These are phyloP conservation scores for Bombyx mori DNA, from an alignment of 1,140 invertebrate species.

Conservation along the genomic window ASM3026992v2 NC_085107.1:7363001-7363500, in stretches of 20 bases:
- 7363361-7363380: too few relatives aligned
- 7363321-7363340: too few relatives aligned
- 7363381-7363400: too few relatives aligned
- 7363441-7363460: too few relatives aligned
- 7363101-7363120: constrained; percentile 62
- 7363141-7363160: constrained; percentile 29
- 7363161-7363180: constrained; percentile 17
- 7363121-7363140: constrained; percentile 65
- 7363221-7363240: constrained; percentile 62
- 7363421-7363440: too few relatives aligned
- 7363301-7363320: too few relatives aligned
- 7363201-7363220: constrained; percentile 28
- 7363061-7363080: constrained; percentile 62
- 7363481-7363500: too few relatives aligned
- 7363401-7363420: too few relatives aligned
- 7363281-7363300: constrained; percentile 13
- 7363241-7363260: constrained; percentile 60
- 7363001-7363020: constrained; percentile 65
- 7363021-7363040: constrained; percentile 46
- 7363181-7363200: constrained; percentile 37
- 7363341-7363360: too few relatives aligned
- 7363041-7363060: constrained; percentile 54
- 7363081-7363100: constrained; percentile 51
- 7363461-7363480: too few relatives aligned
- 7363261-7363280: constrained; percentile 19